A percentile compares a stretch with the other conserved stretches of the same genome.
These are phyloP conservation scores for Suncus etruscus DNA, from an alignment of 2,113 vertebrate genomes.

Conservation along the genomic window DNA sequence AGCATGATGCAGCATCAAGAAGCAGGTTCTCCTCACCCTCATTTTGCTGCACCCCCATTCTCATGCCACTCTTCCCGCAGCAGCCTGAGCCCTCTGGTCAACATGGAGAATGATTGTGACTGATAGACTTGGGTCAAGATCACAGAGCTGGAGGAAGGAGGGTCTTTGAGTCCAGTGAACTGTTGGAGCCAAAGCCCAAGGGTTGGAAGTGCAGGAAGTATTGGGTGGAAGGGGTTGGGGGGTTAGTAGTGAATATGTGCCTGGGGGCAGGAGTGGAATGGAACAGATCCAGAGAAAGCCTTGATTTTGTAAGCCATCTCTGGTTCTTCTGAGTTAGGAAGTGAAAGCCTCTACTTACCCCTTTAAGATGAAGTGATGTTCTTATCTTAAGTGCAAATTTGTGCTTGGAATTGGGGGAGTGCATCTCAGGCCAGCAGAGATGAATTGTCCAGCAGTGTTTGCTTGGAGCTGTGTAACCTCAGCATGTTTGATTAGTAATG, in stretches of 20 bases:
- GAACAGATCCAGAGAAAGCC: neutral
- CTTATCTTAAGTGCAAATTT: neutral
- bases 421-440: neutral
- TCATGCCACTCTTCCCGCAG: neutral
- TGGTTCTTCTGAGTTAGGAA: neutral
- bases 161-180: too few species aligned
- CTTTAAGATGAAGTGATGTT: neutral
- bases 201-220: neutral
- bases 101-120: slow-evolving; percentile 5
- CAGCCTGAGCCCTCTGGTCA: neutral
- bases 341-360: neutral
- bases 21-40: neutral
- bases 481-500: neutral
- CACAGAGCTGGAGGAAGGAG: neutral
- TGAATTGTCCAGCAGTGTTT: neutral
- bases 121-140: neutral
- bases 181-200: neutral
- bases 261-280: neutral
- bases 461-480: neutral
- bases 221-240: neutral
- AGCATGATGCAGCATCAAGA: too few species aligned
- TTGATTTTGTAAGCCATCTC: slow-evolving; percentile 30
- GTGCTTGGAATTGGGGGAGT: neutral
- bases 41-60: neutral
- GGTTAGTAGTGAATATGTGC: too few species aligned